Evolutionary conservation across 2,113 vertebrate species (phyloP), one percentile per base, ranked within the genome.

Genomic region (Empidonax traillii): DNA sequence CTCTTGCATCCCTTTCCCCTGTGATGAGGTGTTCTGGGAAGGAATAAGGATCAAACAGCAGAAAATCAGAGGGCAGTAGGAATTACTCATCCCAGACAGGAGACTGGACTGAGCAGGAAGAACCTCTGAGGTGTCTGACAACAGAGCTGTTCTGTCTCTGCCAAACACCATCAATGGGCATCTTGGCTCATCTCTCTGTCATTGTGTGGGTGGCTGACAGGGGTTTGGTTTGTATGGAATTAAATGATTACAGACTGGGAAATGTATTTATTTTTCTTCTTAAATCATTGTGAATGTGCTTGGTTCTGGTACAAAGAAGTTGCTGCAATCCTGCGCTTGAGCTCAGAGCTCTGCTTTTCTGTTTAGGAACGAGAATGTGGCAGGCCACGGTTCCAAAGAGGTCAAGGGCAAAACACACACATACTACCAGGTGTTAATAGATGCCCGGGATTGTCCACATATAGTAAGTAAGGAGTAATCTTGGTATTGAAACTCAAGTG

Each of bases 341-440:
- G 51, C 69, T 93, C 88, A 44, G 83, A 9, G 47, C 37, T 86
- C 27, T 63, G 44, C 35, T 85, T 95, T 78, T 82, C 68, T 76
- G 12, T 44, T 43, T 14, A 98, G 98, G 93, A 84, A 96, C 1
- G 99, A 99, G 73, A 98, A 98, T 10, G 96, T 97, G 3, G 97
- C 98, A 30, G 97, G 98, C 65, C 99, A 99, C 2, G 98, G 99
- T 58, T 99, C 99, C 77, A 99, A 99, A 96, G 99, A 99, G 96
- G 99, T 99, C 85, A 99, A 99, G 96, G 99, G 99, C 74, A 99
- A 99, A 97, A 99, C 99, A 22, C 99, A 99, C 72, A 99, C 99
- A 47, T 99, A 99, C 97, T 99, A 99, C 93, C 99, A 99, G 94
- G 99, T 99, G 96, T 95, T 99, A 76, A 99, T 99, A 83, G 99